Conservation (phyloP, 2,113 vertebrate species). For the Gobio gobio region DNA sequence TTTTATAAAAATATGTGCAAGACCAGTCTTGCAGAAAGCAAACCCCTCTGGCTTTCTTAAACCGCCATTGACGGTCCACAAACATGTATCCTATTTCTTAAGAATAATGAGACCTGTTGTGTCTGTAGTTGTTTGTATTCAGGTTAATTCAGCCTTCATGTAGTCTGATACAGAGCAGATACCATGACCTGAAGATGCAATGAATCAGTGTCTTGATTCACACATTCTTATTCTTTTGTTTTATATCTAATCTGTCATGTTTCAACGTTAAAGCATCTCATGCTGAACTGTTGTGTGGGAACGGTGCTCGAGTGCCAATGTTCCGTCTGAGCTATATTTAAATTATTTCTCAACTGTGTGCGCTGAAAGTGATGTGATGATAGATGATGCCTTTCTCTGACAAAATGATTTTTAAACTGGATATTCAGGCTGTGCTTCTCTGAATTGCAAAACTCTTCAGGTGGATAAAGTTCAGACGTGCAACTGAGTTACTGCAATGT, state of each 20-base stretch:
- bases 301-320: background rate
- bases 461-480: background rate
- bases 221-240: background rate
- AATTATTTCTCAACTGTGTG: background rate
- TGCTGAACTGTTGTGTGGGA: background rate
- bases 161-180: background rate
- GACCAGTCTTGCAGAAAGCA: conserved; percentile 14
- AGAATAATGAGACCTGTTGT: background rate
- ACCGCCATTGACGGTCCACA: background rate
- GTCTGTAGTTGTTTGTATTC: background rate
- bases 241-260: background rate
- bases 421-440: conserved; percentile 7
- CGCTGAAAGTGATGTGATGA: background rate
- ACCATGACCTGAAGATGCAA: background rate
- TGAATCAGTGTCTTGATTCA: background rate
- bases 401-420: background rate
- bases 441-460: background rate
- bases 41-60: background rate
- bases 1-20: background rate
- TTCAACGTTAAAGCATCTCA: background rate
- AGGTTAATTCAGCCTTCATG: background rate
- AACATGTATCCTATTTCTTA: background rate
- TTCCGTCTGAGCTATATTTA: background rate
- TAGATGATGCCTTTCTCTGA: background rate
- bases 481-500: background rate